Base-by-base conservation (phyloP, 1,140 invertebrate species). In the Drosophila willistoni region DNA sequence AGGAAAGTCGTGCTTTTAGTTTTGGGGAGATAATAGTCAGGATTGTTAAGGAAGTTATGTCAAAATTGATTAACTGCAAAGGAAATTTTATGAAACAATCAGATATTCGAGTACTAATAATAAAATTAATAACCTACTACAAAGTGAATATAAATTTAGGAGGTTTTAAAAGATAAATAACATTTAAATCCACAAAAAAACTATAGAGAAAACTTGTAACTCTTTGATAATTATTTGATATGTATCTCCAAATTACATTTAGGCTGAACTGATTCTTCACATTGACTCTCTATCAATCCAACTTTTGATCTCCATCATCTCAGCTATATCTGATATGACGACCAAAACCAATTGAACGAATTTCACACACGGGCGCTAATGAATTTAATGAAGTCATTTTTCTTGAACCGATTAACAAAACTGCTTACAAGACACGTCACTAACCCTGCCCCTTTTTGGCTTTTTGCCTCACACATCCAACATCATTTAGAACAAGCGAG, bases 301-400 rank as follows among this genome's bases (percentile, higher is more conserved):
- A 39, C 36, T 39, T 13, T 39, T 10, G 10, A 51, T 51, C 17
- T 12, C 12, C 17, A 51, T 51, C 44, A 22, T 22, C 17, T n/a
- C 12, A 9, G 14, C 9, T 51, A 54, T 10, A 72, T 9, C 12
- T 34, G 42, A 60, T 19, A 61, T 17, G 19, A 51, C 59, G 55
- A 68, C 65, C 57, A 51, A 66, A 71, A 77, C 51, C 80, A 90
- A 91, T 83, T 73, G 90, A 91, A 80, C 85, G 84, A 59, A 83
- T 91, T 91, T 91, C 90, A 91, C 90, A 91, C 90, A 91, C 90
- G 90, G 90, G 89, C 90, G 89, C 90, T 91, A 91, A 91, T 91
- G 89, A 90, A 82, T 91, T 91, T 91, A 91, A 91, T 91, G 85
- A 91, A 91, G 89, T 91, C 90, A 91, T 91, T 91, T 86, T 87